These are phyloP conservation scores for Gnatocerus cornutus DNA, from an alignment of 2,888 invertebrate species.

Conservation along the genomic window DNA sequence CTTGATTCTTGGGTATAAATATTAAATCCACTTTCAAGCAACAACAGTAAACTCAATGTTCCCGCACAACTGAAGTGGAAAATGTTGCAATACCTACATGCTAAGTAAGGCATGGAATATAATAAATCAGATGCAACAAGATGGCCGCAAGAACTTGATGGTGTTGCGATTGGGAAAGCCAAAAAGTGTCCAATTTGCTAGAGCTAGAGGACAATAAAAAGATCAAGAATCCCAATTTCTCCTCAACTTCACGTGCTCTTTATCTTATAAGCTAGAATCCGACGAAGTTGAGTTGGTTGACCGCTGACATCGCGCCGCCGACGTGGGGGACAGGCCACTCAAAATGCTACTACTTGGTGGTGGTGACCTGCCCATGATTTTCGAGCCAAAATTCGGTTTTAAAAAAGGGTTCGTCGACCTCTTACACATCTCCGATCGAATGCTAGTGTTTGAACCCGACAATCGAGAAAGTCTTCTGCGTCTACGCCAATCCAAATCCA, in stretches of 20 bases:
- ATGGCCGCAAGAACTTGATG: no score
- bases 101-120: no score
- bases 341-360: slow-evolving; percentile 74
- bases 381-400: slow-evolving; percentile 68
- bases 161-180: no score
- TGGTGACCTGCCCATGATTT: slow-evolving; percentile 72
- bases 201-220: no score
- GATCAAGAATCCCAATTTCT: slow-evolving; percentile 1
- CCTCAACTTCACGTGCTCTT: slow-evolving; percentile 3
- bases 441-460: slow-evolving; percentile 68
- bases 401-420: slow-evolving; percentile 66
- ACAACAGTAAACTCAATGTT: no score
- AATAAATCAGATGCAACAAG: no score
- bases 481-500: slow-evolving; percentile 69
- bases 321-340: slow-evolving; percentile 74
- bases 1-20: no score
- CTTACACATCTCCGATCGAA: slow-evolving; percentile 68
- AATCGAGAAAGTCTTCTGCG: slow-evolving; percentile 66
- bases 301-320: slow-evolving; percentile 67
- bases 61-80: no score
- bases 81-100: no score
- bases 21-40: no score
- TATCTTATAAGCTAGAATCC: slow-evolving; percentile 68
- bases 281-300: slow-evolving; percentile 62
- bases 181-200: no score